Evolutionary conservation across 2,797 vertebrate species (phyloP).

Genomic region (Macrochelys suwanniensis): DNA sequence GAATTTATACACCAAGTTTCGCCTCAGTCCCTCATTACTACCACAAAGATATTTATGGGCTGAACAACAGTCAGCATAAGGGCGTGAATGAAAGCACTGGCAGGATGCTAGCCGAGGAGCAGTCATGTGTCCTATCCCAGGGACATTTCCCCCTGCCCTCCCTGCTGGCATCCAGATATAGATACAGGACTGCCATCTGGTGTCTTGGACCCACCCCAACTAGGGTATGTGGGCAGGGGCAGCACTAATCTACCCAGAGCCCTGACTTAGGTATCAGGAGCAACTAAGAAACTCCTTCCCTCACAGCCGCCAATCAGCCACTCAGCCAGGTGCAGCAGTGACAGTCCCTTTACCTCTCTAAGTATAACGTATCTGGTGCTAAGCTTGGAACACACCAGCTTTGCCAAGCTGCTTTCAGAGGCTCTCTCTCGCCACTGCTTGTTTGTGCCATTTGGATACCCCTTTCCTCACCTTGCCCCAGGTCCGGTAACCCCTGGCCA

Average conservation of each 20-base stretch:
- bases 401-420: background rate
- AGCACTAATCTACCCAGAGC: background rate
- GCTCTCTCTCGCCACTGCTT: background rate
- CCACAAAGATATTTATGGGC: background rate
- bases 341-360: background rate
- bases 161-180: background rate
- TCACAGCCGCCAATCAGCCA: fast-evolving
- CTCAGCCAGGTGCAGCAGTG: fast-evolving
- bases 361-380: background rate
- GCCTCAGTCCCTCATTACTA: background rate
- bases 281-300: background rate
- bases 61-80: constrained; percentile 4
- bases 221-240: background rate
- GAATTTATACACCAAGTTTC: constrained; percentile 20
- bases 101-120: background rate
- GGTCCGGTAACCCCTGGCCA: background rate
- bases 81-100: fast-evolving
- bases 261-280: background rate
- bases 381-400: background rate
- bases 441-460: fast-evolving
- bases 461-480: background rate
- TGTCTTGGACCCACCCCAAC: background rate
- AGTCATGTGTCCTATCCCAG: background rate
- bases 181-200: background rate
- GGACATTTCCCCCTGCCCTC: background rate